Conservation (phyloP, 1,140 invertebrate species). For the Zaprionus ghesquierei region DNA sequence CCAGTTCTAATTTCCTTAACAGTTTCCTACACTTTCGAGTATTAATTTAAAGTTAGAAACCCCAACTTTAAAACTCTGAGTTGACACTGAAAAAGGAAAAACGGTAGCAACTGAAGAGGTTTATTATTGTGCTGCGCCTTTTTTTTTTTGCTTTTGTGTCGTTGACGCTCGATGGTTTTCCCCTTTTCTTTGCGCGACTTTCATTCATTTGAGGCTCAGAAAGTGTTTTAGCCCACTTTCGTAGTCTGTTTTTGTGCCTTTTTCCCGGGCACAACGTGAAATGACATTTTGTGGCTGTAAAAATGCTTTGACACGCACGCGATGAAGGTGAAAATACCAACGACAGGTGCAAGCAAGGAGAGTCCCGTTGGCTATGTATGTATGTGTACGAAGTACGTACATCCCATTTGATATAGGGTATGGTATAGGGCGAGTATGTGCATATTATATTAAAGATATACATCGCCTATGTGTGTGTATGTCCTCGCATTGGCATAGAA, state of each 20-base stretch:
- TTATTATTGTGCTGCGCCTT: slow-evolving; percentile 22
- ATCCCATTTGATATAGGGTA: neutral
- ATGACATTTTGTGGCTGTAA: slow-evolving; percentile 75
- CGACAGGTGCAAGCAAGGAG: slow-evolving; percentile 58
- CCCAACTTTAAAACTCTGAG: neutral
- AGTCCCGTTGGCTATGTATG: slow-evolving; percentile 24
- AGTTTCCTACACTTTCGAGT: neutral
- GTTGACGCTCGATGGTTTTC: neutral
- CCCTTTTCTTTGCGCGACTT: slow-evolving; percentile 6
- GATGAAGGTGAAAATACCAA: slow-evolving; percentile 53
- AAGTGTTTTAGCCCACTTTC: slow-evolving; percentile 21
- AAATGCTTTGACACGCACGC: slow-evolving; percentile 72
- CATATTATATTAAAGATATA: neutral
- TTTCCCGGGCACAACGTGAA: slow-evolving; percentile 56
- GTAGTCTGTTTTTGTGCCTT: slow-evolving; percentile 17
- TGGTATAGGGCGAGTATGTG: neutral
- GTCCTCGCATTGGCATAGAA: neutral
- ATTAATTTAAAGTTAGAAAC: neutral
- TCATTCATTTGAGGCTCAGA: neutral
- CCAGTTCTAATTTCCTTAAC: neutral
- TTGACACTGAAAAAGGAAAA: neutral
- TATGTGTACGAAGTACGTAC: slow-evolving; percentile 10
- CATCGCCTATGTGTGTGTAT: neutral
- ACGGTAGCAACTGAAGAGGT: neutral
- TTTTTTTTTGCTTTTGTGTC: neutral